Percentiles rank a stretch among this genome's conserved stretches.
Evolutionary conservation across 1,140 invertebrate species (phyloP).

Genomic region (Drosophila jambulina): DNA sequence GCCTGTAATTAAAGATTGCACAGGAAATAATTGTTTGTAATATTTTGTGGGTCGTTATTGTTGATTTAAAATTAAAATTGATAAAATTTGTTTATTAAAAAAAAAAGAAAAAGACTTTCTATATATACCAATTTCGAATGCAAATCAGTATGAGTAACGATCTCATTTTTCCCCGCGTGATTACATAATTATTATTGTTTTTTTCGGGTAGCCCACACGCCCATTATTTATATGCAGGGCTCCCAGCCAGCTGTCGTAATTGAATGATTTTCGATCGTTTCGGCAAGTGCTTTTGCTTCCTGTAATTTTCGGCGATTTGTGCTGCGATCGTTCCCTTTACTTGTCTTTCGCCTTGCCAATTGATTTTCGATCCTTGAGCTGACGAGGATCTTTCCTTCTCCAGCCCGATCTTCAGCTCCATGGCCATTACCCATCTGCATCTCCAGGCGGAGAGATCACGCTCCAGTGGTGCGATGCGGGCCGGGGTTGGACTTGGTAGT

Average conservation of each 20-base stretch:
- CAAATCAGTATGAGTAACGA: constrained; percentile 2
- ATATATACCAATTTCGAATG: constrained; percentile 14
- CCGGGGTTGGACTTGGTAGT: constrained; percentile 11
- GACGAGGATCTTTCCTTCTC: constrained; percentile 2
- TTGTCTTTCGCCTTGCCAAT: constrained; percentile 38
- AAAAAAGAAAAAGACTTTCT: not conserved
- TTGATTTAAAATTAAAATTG: not conserved
- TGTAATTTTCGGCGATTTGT: constrained; percentile 76
- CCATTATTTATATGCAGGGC: constrained; percentile 45
- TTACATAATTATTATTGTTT: constrained; percentile 40
- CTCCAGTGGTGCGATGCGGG: constrained; percentile 52
- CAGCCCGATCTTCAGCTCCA: not conserved
- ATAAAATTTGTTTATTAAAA: not conserved
- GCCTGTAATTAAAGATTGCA: not conserved
- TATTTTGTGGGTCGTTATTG: not conserved
- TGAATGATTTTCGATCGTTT: constrained; percentile 79
- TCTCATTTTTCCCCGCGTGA: constrained; percentile 26
- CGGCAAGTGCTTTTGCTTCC: constrained; percentile 76
- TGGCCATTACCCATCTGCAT: constrained; percentile 7
- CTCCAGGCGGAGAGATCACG: constrained; percentile 50
- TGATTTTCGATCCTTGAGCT: constrained; percentile 64
- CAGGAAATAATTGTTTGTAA: not conserved
- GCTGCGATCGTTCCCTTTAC: constrained; percentile 4
- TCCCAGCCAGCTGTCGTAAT: constrained; percentile 59
- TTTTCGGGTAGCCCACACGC: constrained; percentile 20